Evolutionary conservation across 2,797 vertebrate genomes (phyloP).

Genomic region (Steatocranus sp.): DNA sequence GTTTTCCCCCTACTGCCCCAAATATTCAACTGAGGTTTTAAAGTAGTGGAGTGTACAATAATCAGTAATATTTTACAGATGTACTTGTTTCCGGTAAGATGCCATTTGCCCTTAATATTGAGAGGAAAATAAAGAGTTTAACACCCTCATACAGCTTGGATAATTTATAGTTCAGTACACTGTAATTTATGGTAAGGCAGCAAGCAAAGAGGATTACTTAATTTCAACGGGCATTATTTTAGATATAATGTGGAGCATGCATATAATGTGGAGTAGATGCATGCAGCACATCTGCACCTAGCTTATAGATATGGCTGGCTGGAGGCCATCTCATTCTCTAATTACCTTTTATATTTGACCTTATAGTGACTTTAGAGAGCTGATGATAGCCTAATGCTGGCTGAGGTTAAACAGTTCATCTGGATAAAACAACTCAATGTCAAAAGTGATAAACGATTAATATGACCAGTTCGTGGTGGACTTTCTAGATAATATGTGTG

Average conservation of each 20-base stretch:
- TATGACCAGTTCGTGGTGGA: background rate
- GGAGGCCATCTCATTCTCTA: conserved; percentile 43
- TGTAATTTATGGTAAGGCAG: background rate
- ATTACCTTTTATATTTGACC: conserved; percentile 33
- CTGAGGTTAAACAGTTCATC: conserved; percentile 10
- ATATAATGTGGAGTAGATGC: too few relatives aligned
- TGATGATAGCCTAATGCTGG: background rate
- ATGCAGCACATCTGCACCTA: background rate
- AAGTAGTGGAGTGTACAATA: background rate
- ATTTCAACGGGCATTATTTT: background rate
- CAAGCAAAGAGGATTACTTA: background rate
- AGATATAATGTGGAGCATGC: background rate
- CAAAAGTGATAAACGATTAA: conserved; percentile 14
- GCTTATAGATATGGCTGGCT: background rate
- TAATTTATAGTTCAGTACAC: background rate
- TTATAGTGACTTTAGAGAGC: background rate
- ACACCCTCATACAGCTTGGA: background rate
- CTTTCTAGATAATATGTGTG: background rate
- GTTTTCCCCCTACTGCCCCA: background rate
- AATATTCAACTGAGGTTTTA: background rate
- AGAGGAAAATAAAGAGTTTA: background rate
- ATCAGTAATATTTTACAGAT: background rate
- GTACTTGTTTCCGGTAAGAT: background rate
- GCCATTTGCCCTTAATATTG: background rate
- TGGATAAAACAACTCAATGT: background rate